A percentile compares a stretch with the other conserved stretches of the same genome.
Conservation (phyloP, 2,113 vertebrate genomes). For the Xiphophorus couchianus region DNA sequence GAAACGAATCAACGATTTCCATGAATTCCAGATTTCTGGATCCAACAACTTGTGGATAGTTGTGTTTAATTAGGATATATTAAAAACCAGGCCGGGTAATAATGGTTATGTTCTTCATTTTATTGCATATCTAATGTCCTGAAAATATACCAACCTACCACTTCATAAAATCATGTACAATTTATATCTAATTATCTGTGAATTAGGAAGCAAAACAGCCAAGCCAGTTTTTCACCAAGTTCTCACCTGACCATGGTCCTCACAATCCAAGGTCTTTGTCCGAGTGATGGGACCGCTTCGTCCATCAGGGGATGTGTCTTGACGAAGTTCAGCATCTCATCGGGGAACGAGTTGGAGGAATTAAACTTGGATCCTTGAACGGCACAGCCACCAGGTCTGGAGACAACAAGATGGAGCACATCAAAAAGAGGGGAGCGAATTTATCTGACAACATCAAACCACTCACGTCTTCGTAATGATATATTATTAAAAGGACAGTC, state of each 20-base stretch:
- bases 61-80: not conserved
- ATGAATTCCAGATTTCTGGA: too few relatives aligned
- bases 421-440: constrained; percentile 3
- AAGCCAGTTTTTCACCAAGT: not conserved
- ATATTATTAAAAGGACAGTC: constrained; percentile 33
- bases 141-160: not conserved
- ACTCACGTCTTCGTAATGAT: constrained; percentile 2
- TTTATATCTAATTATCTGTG: not conserved
- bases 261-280: constrained; percentile 91
- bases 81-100: not conserved
- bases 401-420: constrained; percentile 9
- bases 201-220: not conserved
- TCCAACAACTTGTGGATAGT: not conserved
- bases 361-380: constrained; percentile 89
- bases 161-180: not conserved
- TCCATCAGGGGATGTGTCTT: constrained; percentile 97
- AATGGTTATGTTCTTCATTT: not conserved
- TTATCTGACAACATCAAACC: constrained; percentile 5
- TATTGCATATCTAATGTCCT: not conserved
- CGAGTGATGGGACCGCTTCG: constrained; percentile 90
- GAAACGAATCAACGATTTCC: not conserved
- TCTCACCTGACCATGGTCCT: constrained; percentile 91
- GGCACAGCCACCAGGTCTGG: constrained; percentile 91
- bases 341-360: constrained; percentile 90
- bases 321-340: constrained; percentile 95